A percentile compares a stretch with the other conserved stretches of the same genome.
These are phyloP conservation scores for Conger conger DNA, from an alignment of 2,113 vertebrate genomes.

Conservation along the genomic window DNA sequence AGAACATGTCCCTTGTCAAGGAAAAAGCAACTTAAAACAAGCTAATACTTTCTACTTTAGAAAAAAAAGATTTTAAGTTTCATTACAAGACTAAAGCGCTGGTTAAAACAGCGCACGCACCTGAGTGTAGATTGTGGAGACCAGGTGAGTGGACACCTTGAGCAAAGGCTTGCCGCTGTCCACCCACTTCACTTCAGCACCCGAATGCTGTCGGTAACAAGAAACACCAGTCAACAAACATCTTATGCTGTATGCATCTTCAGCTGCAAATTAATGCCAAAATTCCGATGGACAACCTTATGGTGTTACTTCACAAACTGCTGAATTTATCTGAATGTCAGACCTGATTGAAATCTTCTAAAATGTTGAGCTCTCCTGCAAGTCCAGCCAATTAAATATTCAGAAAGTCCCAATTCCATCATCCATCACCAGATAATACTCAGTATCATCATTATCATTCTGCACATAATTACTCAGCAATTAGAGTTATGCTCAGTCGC, in stretches of 20 bases:
- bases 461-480: neutral
- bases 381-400: neutral
- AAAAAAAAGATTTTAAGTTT: no score
- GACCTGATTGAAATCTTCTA: neutral
- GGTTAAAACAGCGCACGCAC: no score
- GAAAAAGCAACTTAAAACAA: no score
- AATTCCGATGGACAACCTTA: neutral
- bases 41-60: no score
- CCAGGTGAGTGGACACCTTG: constrained; percentile 90
- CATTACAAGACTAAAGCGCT: no score
- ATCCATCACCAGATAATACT: constrained; percentile 22
- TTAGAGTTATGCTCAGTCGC: neutral
- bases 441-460: neutral
- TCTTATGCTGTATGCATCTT: neutral
- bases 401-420: constrained; percentile 28
- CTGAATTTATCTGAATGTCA: neutral
- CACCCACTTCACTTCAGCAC: constrained; percentile 93
- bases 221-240: constrained; percentile 33
- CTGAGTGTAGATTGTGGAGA: constrained; percentile 96
- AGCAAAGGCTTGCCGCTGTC: constrained; percentile 90
- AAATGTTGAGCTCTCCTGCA: neutral
- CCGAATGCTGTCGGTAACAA: constrained; percentile 77
- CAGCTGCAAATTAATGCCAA: neutral
- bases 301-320: neutral
- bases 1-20: no score